A percentile compares a stretch with the other conserved stretches of the same genome.
Conservation (phyloP, 2,888 invertebrate species). For the Hypercompe scribonia region DNA sequence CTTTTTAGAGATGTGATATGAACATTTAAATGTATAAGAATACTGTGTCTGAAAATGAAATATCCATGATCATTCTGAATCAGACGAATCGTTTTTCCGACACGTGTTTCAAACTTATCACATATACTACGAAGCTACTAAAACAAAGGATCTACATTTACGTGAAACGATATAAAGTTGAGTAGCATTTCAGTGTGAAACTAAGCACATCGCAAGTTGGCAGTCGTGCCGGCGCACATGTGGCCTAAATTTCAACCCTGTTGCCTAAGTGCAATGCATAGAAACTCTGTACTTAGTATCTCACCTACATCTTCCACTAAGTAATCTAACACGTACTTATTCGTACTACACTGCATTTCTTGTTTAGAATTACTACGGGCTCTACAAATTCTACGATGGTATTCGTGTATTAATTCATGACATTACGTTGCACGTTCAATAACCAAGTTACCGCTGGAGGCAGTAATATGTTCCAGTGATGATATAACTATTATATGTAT, state of each 20-base stretch:
- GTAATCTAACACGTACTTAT: conserved; percentile 42
- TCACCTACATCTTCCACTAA: conserved; percentile 10
- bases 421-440: neutral
- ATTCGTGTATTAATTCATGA: conserved; percentile 23
- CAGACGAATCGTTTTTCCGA: neutral
- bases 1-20: too few species aligned
- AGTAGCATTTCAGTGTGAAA: conserved; percentile 65
- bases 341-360: conserved; percentile 30
- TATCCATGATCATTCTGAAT: neutral
- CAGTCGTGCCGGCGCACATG: conserved; percentile 69
- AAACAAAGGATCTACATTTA: conserved; percentile 37
- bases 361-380: conserved; percentile 29
- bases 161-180: conserved; percentile 59
- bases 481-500: neutral
- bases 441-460: neutral
- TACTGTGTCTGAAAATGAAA: neutral
- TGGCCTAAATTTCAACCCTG: conserved; percentile 62
- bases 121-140: conserved; percentile 16
- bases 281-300: conserved; percentile 41
- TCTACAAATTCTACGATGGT: conserved; percentile 30
- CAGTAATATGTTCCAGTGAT: neutral
- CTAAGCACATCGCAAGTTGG: conserved; percentile 71
- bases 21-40: too few species aligned
- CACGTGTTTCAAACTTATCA: neutral
- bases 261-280: conserved; percentile 55